Evolutionary conservation across 2,797 vertebrate genomes (phyloP).

Genomic region (Alectoris magna): DNA sequence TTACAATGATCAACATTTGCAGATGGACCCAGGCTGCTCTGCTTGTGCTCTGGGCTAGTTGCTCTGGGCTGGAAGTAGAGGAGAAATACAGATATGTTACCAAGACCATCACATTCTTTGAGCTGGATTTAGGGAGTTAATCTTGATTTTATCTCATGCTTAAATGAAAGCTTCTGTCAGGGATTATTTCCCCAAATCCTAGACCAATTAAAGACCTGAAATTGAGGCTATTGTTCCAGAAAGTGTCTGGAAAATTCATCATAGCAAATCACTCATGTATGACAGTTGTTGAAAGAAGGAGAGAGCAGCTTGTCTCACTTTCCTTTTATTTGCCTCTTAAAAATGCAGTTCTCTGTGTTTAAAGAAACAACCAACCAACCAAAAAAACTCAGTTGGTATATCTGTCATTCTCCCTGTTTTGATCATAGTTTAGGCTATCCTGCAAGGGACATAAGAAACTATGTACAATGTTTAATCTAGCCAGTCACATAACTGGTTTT

Average conservation of each 20-base stretch:
- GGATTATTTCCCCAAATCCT: neutral
- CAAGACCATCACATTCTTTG: neutral
- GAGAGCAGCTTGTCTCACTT: too few relatives aligned
- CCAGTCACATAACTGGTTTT: neutral
- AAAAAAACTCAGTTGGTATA: rapidly evolving
- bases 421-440: neutral
- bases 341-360: neutral
- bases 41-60: neutral
- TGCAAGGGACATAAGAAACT: neutral
- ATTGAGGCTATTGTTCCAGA: neutral
- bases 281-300: neutral
- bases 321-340: neutral
- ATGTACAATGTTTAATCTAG: neutral
- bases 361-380: neutral
- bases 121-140: neutral
- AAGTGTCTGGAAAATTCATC: neutral
- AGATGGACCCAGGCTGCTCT: neutral
- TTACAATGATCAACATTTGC: neutral
- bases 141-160: neutral
- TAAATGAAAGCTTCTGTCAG: neutral
- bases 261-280: neutral
- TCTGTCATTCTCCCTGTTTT: neutral
- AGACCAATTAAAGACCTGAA: neutral
- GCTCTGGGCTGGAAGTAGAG: neutral
- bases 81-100: neutral